Conservation (phyloP, 2,888 invertebrate species). For the Caenorhabditis sp. region DNA sequence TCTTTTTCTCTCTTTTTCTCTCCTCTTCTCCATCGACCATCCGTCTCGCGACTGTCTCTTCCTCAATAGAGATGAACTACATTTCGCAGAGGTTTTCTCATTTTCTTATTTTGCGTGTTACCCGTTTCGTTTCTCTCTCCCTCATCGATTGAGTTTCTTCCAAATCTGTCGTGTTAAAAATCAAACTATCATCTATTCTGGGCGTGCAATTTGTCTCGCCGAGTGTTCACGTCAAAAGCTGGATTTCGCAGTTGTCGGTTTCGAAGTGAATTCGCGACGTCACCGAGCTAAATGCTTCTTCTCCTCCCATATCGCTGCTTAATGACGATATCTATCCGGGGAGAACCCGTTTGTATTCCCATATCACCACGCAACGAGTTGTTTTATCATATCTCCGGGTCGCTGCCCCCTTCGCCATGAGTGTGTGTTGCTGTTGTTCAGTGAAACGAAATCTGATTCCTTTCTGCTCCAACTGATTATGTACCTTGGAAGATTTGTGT, state of each 20-base stretch:
- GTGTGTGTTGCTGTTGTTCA: constrained; percentile 14
- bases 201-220: neutral
- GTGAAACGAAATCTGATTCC: constrained; percentile 21
- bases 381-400: constrained; percentile 39
- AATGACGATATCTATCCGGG: constrained; percentile 20
- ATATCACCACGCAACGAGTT: constrained; percentile 36
- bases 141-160: constrained; percentile 7
- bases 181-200: constrained; percentile 29
- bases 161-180: constrained; percentile 18
- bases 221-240: constrained; percentile 22
- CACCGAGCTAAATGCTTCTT: constrained; percentile 43
- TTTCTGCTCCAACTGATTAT: constrained; percentile 4
- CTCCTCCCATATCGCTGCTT: no score
- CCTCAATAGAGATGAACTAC: constrained; percentile 23
- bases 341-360: constrained; percentile 42
- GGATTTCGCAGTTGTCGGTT: constrained; percentile 3
- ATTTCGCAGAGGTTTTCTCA: constrained; percentile 21
- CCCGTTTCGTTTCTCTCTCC: constrained; percentile 2
- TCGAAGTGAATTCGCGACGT: constrained; percentile 45
- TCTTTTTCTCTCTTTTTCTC: constrained; percentile 28
- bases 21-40: constrained; percentile 13
- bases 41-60: constrained; percentile 24
- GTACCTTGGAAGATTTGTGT: constrained; percentile 1
- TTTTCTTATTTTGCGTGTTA: constrained; percentile 11
- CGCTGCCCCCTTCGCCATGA: constrained; percentile 10